phyloP scores from a whole-genome alignment of 35 echinoderm and acorn worm genomes.

The Heliocidaris erythrogramma region DNA sequence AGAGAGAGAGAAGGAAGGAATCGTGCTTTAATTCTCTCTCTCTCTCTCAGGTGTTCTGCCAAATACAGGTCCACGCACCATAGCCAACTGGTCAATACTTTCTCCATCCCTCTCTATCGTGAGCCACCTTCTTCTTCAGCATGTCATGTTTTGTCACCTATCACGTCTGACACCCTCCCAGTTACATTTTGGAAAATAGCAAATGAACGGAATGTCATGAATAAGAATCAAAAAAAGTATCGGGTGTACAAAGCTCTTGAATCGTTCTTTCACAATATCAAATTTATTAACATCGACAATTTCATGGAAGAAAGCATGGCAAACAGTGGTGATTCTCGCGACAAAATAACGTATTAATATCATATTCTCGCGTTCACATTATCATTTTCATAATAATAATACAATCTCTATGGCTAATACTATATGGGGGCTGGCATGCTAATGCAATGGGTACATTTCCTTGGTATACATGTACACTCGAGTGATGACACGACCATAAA shows the following conservation, averaged over 20 bases:
- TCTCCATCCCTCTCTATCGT: no score
- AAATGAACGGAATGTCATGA: no score
- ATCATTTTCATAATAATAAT: background rate
- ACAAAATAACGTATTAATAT: slow-evolving; percentile 7
- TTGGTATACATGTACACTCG: background rate
- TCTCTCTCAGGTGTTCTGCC: no score
- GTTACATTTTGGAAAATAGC: no score
- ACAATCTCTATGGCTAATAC: background rate
- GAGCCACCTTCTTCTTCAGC: no score
- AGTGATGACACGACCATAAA: background rate
- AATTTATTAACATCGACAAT: slow-evolving; percentile 27
- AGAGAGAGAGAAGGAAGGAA: no score
- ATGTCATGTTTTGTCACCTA: no score
- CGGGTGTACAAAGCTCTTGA: no score
- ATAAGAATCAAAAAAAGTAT: background rate
- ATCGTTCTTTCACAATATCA: slow-evolving; percentile 30
- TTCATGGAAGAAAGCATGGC: slow-evolving; percentile 40
- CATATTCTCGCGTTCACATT: background rate
- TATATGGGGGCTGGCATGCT: background rate
- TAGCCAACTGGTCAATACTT: no score
- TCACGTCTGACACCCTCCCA: no score
- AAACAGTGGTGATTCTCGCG: background rate
- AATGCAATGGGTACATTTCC: background rate
- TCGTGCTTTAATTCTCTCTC: no score
- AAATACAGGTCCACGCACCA: no score